These are phyloP conservation scores for mouse (Mus musculus) DNA, from an alignment of 2,113 vertebrate genomes.

Conservation along the genomic window DNA sequence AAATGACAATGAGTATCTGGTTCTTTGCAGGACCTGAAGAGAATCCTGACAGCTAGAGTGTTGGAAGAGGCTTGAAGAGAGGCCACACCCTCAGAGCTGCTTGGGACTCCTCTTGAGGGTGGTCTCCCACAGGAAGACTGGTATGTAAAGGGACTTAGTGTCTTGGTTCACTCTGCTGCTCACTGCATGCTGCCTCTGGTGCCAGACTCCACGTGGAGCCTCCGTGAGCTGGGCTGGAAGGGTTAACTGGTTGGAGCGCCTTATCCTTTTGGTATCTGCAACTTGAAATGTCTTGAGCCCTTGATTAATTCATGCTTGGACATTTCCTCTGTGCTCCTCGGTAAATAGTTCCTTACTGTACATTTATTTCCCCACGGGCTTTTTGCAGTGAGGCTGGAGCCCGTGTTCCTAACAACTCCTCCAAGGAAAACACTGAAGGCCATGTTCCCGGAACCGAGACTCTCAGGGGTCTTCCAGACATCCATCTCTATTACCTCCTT, in stretches of 20 bases:
- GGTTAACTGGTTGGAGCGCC: slow-evolving; percentile 42
- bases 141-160: slow-evolving; percentile 11
- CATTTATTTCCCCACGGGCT: slow-evolving; percentile 40
- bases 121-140: neutral
- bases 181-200: neutral
- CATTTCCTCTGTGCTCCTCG: slow-evolving; percentile 42
- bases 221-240: neutral
- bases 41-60: neutral
- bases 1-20: neutral
- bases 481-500: slow-evolving; percentile 77
- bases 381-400: slow-evolving; percentile 48
- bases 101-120: neutral
- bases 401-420: slow-evolving; percentile 72
- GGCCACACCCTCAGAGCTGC: neutral
- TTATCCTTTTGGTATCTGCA: slow-evolving; percentile 40
- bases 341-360: slow-evolving; percentile 65
- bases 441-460: slow-evolving; percentile 76
- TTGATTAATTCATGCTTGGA: slow-evolving; percentile 72
- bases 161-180: neutral
- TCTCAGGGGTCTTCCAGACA: slow-evolving; percentile 74
- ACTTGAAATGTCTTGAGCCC: slow-evolving; percentile 61
- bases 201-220: neutral
- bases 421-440: slow-evolving; percentile 79
- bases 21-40: slow-evolving; percentile 60
- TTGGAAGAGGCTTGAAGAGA: slow-evolving; percentile 34